phyloP scores from a whole-genome alignment of 2,888 invertebrate genomes.

The Clepsis dumicolana region DNA sequence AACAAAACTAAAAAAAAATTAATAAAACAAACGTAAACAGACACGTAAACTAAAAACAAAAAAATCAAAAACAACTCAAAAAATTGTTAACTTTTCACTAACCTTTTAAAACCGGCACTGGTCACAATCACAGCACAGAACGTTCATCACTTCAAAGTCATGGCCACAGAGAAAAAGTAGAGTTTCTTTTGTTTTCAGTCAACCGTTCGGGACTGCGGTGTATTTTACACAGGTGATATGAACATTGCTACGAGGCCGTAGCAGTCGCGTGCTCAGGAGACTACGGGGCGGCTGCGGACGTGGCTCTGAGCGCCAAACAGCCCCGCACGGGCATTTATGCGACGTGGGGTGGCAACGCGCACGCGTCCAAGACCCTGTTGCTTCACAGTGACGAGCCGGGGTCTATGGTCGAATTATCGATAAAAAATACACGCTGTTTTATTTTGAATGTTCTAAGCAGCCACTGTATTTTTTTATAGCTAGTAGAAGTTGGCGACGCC shows the following conservation, averaged over 20 bases:
- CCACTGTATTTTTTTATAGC: neutral
- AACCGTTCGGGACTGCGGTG: slow-evolving; percentile 55
- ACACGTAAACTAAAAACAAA: slow-evolving; percentile 1
- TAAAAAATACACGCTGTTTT: slow-evolving; percentile 25
- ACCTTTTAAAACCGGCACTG: slow-evolving; percentile 66
- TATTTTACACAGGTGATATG: slow-evolving; percentile 54
- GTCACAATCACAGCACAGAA: slow-evolving; percentile 55
- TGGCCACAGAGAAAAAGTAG: slow-evolving; percentile 54
- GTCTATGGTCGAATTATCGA: slow-evolving; percentile 54
- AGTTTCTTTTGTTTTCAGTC: slow-evolving; percentile 52
- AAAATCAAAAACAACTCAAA: neutral
- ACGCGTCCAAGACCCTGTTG: slow-evolving; percentile 85
- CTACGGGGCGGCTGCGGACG: slow-evolving; percentile 67
- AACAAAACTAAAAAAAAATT: slow-evolving; percentile 3
- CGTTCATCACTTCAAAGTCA: slow-evolving; percentile 62
- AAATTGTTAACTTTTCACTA: slow-evolving; percentile 50
- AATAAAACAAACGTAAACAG: slow-evolving; percentile 5
- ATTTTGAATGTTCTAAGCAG: neutral
- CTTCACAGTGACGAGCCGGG: slow-evolving; percentile 67
- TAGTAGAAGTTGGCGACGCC: neutral
- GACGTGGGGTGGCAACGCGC: slow-evolving; percentile 75
- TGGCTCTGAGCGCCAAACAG: slow-evolving; percentile 68
- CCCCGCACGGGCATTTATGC: slow-evolving; percentile 71
- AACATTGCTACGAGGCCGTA: slow-evolving; percentile 63
- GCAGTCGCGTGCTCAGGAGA: slow-evolving; percentile 52